A percentile compares a stretch with the other conserved stretches of the same genome.
Conservation (phyloP, 2,888 invertebrate species). For the Nemotelus pantherinus region DNA sequence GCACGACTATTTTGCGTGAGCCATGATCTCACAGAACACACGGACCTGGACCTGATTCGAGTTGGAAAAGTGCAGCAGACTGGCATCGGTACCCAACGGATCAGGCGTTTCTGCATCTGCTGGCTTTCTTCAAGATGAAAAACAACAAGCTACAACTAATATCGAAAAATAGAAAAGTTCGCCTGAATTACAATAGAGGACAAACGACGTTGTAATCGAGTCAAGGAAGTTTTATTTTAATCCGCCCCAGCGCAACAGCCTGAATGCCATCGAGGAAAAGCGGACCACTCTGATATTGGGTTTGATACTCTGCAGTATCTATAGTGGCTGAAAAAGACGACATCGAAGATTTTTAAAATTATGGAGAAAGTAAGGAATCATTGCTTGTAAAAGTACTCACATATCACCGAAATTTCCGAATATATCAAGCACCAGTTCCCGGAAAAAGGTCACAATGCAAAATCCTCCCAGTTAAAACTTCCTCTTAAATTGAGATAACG, state of each 20-base stretch:
- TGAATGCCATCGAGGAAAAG: neutral
- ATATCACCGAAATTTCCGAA: too few relatives aligned
- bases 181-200: slow-evolving; percentile 40
- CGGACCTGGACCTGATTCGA: neutral
- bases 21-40: slow-evolving; percentile 51
- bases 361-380: too few relatives aligned
- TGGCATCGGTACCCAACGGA: slow-evolving; percentile 12
- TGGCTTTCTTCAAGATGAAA: slow-evolving; percentile 31
- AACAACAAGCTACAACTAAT: slow-evolving; percentile 21
- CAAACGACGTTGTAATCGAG: slow-evolving; percentile 30
- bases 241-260: slow-evolving; percentile 19
- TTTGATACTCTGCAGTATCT: slow-evolving; percentile 6
- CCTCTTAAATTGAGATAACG: too few relatives aligned
- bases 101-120: slow-evolving; percentile 37
- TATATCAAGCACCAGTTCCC: too few relatives aligned
- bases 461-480: too few relatives aligned
- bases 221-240: slow-evolving; percentile 30
- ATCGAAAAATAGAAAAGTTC: slow-evolving; percentile 33
- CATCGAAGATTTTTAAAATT: neutral
- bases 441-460: too few relatives aligned
- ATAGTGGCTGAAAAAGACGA: neutral
- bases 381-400: too few relatives aligned
- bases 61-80: slow-evolving; percentile 14
- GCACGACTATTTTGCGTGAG: slow-evolving; percentile 57
- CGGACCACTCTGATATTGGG: neutral